Percentiles rank a stretch among this genome's conserved stretches.
Evolutionary conservation across 1,140 invertebrate genomes (phyloP).

Genomic region (Aporrectodea caliginosa): DNA sequence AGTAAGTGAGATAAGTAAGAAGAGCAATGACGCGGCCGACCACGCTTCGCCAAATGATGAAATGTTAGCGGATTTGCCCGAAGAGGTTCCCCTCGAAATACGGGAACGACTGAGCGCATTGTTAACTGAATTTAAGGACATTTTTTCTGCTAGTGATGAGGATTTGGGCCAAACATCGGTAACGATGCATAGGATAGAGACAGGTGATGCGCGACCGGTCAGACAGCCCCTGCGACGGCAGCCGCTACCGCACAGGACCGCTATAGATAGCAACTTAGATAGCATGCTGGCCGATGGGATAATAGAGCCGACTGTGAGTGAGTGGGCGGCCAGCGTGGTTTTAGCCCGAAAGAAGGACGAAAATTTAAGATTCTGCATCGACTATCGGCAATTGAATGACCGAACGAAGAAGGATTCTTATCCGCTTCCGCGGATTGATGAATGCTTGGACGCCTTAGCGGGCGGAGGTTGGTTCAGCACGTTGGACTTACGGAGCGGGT

Average conservation of each 20-base stretch:
- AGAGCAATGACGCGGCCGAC: too few species aligned
- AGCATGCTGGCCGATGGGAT: not conserved
- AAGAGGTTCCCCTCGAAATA: too few species aligned
- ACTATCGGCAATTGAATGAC: too few species aligned
- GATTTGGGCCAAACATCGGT: not conserved
- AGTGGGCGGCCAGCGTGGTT: conserved; percentile 57
- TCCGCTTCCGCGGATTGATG: too few species aligned
- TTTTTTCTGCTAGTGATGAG: not conserved
- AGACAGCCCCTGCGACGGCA: not conserved
- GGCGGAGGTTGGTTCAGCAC: too few species aligned
- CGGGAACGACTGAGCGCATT: not conserved
- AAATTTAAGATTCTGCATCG: too few species aligned
- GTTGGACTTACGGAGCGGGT: too few species aligned
- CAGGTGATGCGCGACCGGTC: not conserved
- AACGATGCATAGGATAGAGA: not conserved
- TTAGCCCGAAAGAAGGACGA: conserved; percentile 56
- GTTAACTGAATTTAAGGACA: not conserved
- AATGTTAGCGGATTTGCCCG: too few species aligned
- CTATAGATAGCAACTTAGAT: not conserved
- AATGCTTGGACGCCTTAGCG: conserved; percentile 49
- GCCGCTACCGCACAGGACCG: not conserved
- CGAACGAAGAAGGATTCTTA: too few species aligned
- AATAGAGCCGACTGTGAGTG: conserved; percentile 15
- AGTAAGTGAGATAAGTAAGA: too few species aligned
- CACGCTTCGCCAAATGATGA: too few species aligned